Evolutionary conservation across 2,888 invertebrate species (phyloP).

Genomic region (Cyrtodaria siliqua): DNA sequence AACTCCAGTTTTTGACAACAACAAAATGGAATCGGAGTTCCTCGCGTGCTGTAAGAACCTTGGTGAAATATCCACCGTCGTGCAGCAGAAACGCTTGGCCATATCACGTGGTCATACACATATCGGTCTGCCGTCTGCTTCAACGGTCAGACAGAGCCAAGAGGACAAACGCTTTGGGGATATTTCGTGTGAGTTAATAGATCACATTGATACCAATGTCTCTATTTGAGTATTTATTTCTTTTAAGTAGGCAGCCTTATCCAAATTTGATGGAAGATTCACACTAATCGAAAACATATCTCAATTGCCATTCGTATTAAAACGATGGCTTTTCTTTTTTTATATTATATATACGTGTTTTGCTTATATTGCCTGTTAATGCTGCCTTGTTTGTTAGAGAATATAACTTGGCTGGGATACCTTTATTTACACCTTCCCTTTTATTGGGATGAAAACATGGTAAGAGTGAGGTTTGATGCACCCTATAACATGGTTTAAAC

Average conservation of each 20-base stretch:
- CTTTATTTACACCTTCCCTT: too few species aligned
- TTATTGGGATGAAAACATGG: too few species aligned
- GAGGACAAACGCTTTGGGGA: constrained; percentile 62
- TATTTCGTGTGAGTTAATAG: constrained; percentile 57
- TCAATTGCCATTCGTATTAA: too few species aligned
- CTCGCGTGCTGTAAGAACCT: constrained; percentile 23
- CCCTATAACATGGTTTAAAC: too few species aligned
- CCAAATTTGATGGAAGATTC: too few species aligned
- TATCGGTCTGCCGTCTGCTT: constrained; percentile 52
- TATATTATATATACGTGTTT: too few species aligned
- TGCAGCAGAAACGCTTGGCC: constrained; percentile 53
- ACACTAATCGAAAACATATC: too few species aligned
- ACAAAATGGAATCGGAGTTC: constrained; percentile 56
- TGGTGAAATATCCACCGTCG: constrained; percentile 55
- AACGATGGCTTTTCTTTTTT: too few species aligned
- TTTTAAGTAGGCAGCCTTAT: neutral
- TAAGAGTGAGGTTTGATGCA: too few species aligned
- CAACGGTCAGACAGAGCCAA: constrained; percentile 42
- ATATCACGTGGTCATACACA: constrained; percentile 65
- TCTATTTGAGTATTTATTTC: neutral
- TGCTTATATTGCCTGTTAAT: too few species aligned
- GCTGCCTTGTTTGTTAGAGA: too few species aligned
- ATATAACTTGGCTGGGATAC: too few species aligned
- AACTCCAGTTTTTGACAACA: constrained; percentile 63
- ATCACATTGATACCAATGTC: neutral